These are phyloP conservation scores for Blastobasis lacticolella DNA, from an alignment of 2,888 invertebrate species.

Conservation along the genomic window DNA sequence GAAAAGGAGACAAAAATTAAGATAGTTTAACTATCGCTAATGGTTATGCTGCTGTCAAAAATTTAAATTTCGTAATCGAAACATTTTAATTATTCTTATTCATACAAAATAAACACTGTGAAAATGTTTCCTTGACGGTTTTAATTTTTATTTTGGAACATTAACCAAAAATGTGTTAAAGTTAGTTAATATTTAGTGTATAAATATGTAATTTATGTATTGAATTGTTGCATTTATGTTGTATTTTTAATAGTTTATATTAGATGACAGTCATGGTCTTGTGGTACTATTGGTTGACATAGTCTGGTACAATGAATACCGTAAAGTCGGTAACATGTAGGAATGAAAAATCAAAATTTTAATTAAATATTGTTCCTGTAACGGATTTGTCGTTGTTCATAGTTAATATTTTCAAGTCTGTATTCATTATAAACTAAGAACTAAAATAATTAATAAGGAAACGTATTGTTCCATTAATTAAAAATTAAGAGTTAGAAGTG, in stretches of 20 bases:
- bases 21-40: constrained; percentile 22
- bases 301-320: constrained; percentile 18
- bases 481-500: too few species aligned
- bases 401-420: constrained; percentile 27
- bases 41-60: too few species aligned
- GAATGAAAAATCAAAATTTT: constrained; percentile 6
- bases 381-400: constrained; percentile 52
- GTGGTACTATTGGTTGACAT: not conserved
- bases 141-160: not conserved
- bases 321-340: constrained; percentile 14
- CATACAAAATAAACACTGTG: too few species aligned
- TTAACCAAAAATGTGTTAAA: constrained; percentile 5
- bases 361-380: constrained; percentile 47
- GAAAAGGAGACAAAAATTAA: constrained; percentile 15
- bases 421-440: constrained; percentile 21
- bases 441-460: too few species aligned
- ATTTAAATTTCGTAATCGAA: too few species aligned
- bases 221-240: constrained; percentile 20
- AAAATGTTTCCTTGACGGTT: not conserved
- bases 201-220: not conserved
- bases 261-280: not conserved
- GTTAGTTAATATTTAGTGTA: constrained; percentile 2
- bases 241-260: constrained; percentile 15
- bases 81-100: too few species aligned
- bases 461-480: too few species aligned